These are phyloP conservation scores for Poeciliopsis paucimaculata DNA, from an alignment of 2,797 vertebrate genomes.

Conservation along the genomic window DNA sequence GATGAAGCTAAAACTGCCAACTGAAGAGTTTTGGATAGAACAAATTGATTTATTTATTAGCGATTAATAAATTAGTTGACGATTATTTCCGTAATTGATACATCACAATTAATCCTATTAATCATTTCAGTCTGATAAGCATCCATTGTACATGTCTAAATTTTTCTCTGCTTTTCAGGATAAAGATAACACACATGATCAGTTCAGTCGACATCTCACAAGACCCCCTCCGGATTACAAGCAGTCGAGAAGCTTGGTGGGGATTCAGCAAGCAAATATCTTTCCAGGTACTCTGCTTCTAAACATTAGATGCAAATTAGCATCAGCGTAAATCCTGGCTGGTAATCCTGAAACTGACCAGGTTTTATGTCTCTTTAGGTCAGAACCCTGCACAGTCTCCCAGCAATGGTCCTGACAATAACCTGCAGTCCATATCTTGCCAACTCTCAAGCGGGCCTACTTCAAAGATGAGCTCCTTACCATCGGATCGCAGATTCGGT, in stretches of 20 bases:
- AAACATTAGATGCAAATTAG: background rate
- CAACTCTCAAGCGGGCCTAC: conserved; percentile 82
- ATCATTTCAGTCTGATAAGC: background rate
- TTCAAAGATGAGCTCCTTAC: conserved; percentile 81
- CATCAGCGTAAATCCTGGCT: background rate
- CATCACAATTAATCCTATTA: too few relatives aligned
- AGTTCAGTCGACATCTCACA: conserved; percentile 91
- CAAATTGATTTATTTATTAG: too few relatives aligned
- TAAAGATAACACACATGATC: conserved; percentile 89
- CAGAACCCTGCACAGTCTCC: conserved; percentile 83
- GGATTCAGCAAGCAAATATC: conserved; percentile 82
- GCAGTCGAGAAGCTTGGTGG: conserved; percentile 87
- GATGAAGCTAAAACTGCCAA: too few relatives aligned
- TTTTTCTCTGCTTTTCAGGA: conserved; percentile 80
- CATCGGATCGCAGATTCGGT: conserved; percentile 84
- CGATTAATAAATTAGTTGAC: too few relatives aligned
- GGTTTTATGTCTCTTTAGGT: conserved; percentile 61
- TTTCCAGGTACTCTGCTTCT: conserved; percentile 83
- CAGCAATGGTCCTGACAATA: conserved; percentile 83
- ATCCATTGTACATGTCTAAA: background rate
- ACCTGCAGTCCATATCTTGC: conserved; percentile 83
- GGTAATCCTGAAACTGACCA: background rate
- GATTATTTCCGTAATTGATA: too few relatives aligned
- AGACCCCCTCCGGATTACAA: conserved; percentile 97
- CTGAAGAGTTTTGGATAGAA: too few relatives aligned